These are phyloP conservation scores for Psittacara wagleri DNA, from an alignment of 2,113 vertebrate genomes.

Conservation along the genomic window DNA sequence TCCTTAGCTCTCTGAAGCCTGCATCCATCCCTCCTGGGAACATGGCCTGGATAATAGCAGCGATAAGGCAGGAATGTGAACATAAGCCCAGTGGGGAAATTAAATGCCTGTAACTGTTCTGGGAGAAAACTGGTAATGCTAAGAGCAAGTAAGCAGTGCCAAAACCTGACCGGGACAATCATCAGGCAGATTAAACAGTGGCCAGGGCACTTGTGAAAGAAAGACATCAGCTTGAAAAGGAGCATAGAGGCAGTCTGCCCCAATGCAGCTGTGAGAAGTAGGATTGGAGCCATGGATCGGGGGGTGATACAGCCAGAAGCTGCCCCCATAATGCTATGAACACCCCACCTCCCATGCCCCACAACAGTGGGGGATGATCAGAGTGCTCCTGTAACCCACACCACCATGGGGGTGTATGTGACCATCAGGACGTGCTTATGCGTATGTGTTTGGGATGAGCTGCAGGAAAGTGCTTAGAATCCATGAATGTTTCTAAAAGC, in stretches of 20 bases:
- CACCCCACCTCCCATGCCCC: neutral
- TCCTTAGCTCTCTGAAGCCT: neutral
- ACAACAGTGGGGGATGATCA: neutral
- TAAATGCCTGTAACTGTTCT: neutral
- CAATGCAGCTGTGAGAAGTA: neutral
- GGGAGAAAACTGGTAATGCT: accelerated
- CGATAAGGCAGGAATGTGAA: neutral
- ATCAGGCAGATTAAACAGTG: accelerated
- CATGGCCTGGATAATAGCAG: neutral
- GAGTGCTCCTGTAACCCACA: neutral
- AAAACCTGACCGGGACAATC: neutral
- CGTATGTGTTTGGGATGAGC: neutral
- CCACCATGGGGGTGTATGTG: accelerated
- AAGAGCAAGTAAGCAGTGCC: neutral
- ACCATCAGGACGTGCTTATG: accelerated
- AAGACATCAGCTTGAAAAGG: neutral
- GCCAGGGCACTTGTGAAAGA: neutral
- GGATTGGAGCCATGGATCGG: accelerated
- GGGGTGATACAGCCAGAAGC: neutral
- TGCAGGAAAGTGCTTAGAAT: neutral
- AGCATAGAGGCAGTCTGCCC: neutral
- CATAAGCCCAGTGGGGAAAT: accelerated
- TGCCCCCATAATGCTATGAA: neutral
- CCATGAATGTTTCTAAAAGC: accelerated
- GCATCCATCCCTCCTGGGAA: neutral